Conservation (phyloP, 2,888 invertebrate genomes). For the Tetranychus truncatus region DNA sequence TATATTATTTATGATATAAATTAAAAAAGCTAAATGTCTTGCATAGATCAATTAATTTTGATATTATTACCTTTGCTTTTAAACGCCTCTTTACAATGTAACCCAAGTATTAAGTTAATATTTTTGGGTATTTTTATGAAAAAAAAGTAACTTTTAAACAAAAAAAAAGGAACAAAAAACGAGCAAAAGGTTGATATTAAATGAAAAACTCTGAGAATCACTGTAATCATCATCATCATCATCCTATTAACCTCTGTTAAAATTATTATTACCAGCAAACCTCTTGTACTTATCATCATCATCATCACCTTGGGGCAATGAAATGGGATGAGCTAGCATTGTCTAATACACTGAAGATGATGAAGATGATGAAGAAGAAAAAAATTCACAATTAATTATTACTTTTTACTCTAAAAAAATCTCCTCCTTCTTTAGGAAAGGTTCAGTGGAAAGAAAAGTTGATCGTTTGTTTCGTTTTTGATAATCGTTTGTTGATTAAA, state of each 20-base stretch:
- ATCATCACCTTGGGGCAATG: background rate
- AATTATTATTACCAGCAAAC: background rate
- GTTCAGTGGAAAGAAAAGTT: background rate
- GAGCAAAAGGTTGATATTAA: too few relatives aligned
- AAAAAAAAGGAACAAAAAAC: too few relatives aligned
- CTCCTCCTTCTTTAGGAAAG: slow-evolving; percentile 1
- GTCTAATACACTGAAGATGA: background rate
- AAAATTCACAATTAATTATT: background rate
- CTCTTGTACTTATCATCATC: background rate
- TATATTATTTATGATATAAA: too few relatives aligned
- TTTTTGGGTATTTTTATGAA: too few relatives aligned
- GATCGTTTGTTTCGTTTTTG: background rate
- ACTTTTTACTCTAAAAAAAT: background rate
- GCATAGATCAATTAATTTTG: background rate
- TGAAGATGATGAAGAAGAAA: background rate
- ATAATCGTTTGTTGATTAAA: background rate
- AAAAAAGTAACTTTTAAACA: too few relatives aligned
- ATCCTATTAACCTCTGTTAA: background rate
- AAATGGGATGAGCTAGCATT: background rate
- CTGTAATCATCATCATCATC: slow-evolving; percentile 1
- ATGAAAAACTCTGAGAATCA: background rate
- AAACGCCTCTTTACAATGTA: background rate
- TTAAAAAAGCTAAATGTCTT: too few relatives aligned
- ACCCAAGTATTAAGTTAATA: too few relatives aligned
- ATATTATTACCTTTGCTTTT: background rate